Conservation (phyloP, 2,113 vertebrate genomes). For the Pogona vitticeps region DNA sequence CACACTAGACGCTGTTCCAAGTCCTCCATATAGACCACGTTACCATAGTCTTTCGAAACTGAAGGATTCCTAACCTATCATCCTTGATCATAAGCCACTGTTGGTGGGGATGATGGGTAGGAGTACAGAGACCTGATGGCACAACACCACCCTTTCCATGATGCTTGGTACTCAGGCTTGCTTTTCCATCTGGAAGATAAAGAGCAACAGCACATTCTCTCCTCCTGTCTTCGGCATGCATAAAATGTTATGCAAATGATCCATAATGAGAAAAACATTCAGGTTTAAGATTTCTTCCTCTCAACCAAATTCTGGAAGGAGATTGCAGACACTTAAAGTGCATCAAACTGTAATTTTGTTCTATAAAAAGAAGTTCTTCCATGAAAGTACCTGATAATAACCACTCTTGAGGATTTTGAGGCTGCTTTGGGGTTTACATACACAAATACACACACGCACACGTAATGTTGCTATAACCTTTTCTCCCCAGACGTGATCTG, state of each 20-base stretch:
- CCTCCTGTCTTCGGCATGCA: background rate
- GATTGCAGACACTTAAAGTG: background rate
- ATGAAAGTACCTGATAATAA: background rate
- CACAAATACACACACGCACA: background rate
- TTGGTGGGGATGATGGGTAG: too few species aligned
- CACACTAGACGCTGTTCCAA: too few species aligned
- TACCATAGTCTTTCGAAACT: too few species aligned
- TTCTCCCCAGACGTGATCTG: constrained; percentile 58
- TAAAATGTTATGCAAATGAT: constrained; percentile 1
- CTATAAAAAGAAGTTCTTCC: constrained; percentile 15
- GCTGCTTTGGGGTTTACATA: background rate
- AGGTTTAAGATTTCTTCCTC: background rate
- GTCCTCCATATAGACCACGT: too few species aligned
- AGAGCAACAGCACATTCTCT: background rate
- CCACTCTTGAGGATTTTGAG: background rate
- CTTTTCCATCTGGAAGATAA: background rate
- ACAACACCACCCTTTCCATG: too few species aligned
- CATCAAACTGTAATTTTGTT: background rate
- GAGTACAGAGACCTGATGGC: too few species aligned
- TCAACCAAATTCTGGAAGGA: constrained; percentile 5
- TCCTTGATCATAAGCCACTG: too few species aligned
- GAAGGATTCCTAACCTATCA: too few species aligned
- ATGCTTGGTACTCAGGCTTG: background rate
- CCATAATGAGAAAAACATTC: background rate
- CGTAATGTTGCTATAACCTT: constrained; percentile 39